Base-by-base conservation (phyloP, 2,888 invertebrate species). In the Cacoxenus indagator region DNA sequence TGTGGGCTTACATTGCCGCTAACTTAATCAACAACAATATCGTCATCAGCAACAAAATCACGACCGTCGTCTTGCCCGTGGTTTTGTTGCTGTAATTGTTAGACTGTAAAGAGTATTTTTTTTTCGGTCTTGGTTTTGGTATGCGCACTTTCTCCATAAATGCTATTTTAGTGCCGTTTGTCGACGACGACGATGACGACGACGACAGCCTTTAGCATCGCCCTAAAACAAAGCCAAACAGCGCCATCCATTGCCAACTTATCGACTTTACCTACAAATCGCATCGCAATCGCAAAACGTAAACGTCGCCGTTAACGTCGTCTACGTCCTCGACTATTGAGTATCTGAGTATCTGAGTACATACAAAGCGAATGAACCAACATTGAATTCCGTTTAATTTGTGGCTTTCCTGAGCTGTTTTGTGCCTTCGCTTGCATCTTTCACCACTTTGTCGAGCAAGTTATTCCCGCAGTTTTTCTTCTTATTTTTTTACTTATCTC, bases 111-210 rank as follows among this genome's bases (percentile, higher is more conserved):
- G 69, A 78, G 76, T 76, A 76, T 75, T 76, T 73, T 78, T 75
- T 74, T 8, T 37, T 37, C 9, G 8, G 8, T 8, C 37, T 37
- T 37, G 1, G 8, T 37, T 8, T 75, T 73, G 78, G 78, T 78
- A 78, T 78, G 81, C 77, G 77, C 81, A 79, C 78, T 79, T 79
- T 79, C 78, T 79, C 78, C 83, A 78, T 78, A 81, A 79, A 79
- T 75, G 75, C 78, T 79, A 81, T 81, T 79, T 79, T 78, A 70
- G 37, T 71, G 69, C 69, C 69, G 67, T 69, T 51, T 67, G 66
- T 65, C 62, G 69, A 62, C 72, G 57, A 67, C 48, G 29, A 19
- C 29, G 55, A 55, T 67, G 64, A 57, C 64, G 64, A 27, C 51
- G 27, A 37, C 67, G 46, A 70, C 59, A 55, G 57, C 54, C 43